phyloP scores from a whole-genome alignment of 2,113 vertebrate genomes.

The cattle (Bos taurus) region ARS-UCD2.0 NC_037347.1:8347501-8348000 shows the following conservation, averaged over 20 bases:
- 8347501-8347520: neutral
- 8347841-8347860: neutral
- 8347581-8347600: accelerated
- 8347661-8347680: neutral
- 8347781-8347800: neutral
- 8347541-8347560: neutral
- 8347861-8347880: neutral
- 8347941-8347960: accelerated
- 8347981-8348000: neutral
- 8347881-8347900: neutral
- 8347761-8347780: neutral
- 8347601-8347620: accelerated
- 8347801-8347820: neutral
- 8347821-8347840: neutral
- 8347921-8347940: neutral
- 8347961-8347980: neutral
- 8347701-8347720: neutral
- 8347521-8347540: neutral
- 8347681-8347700: neutral
- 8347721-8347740: neutral
- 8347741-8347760: neutral
- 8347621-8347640: neutral
- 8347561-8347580: no score
- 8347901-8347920: neutral
- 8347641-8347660: neutral